These are phyloP conservation scores for Muschampia plurimacula DNA, from an alignment of 2,888 invertebrate genomes.

Conservation along the genomic window DNA sequence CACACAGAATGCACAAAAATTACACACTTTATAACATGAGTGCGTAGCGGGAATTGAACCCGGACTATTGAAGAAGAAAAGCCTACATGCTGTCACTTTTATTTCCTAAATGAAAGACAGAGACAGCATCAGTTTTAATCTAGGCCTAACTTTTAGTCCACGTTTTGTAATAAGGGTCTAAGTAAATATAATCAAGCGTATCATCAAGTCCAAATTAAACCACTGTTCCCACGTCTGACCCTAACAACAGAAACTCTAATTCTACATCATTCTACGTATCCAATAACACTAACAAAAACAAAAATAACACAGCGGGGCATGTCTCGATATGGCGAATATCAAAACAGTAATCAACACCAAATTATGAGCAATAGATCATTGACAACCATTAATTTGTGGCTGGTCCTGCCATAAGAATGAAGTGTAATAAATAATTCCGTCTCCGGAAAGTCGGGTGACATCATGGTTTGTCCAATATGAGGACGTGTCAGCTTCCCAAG, in stretches of 20 bases:
- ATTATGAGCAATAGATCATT: conserved; percentile 49
- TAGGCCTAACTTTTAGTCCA: too few relatives aligned
- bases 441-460: conserved; percentile 37
- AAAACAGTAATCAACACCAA: conserved; percentile 40
- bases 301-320: conserved; percentile 31
- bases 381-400: conserved; percentile 46
- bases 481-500: not conserved
- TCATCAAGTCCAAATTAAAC: too few relatives aligned
- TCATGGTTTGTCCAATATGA: conserved; percentile 27
- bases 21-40: too few relatives aligned
- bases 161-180: too few relatives aligned
- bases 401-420: conserved; percentile 48
- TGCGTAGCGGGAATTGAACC: too few relatives aligned
- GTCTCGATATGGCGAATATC: conserved; percentile 24
- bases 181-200: too few relatives aligned
- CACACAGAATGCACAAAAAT: too few relatives aligned
- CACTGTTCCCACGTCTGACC: too few relatives aligned
- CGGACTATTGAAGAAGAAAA: too few relatives aligned
- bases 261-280: not conserved
- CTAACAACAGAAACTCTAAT: not conserved
- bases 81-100: too few relatives aligned
- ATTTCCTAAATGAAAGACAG: too few relatives aligned
- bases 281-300: conserved; percentile 29
- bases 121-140: too few relatives aligned
- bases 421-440: conserved; percentile 46